A percentile compares a stretch with the other conserved stretches of the same genome.
These are phyloP conservation scores for Xenopus tropicalis DNA, from an alignment of 2,113 vertebrate species.

Conservation along the genomic window UCB_Xtro_10.0 CM004451.2:37490501-37491000, in stretches of 20 bases:
- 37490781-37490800: constrained; percentile 17
- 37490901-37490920: not conserved
- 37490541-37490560: too few relatives aligned
- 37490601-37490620: too few relatives aligned
- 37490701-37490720: not conserved
- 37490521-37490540: too few relatives aligned
- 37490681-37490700: not conserved
- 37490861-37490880: not conserved
- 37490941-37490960: too few relatives aligned
- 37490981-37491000: too few relatives aligned
- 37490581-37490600: too few relatives aligned
- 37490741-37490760: constrained; percentile 13
- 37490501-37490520: too few relatives aligned
- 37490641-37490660: too few relatives aligned
- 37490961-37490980: too few relatives aligned
- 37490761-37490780: constrained; percentile 10
- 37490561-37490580: too few relatives aligned
- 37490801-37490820: constrained; percentile 25
- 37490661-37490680: too few relatives aligned
- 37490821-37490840: constrained; percentile 26
- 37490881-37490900: not conserved
- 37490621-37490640: too few relatives aligned
- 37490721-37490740: constrained; percentile 2
- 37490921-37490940: not conserved
- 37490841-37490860: constrained; percentile 9